Percentiles rank a stretch among this genome's conserved stretches.
These are phyloP conservation scores for Darevskia mixta DNA, from an alignment of 2,797 vertebrate genomes.

Conservation along the genomic window DNA sequence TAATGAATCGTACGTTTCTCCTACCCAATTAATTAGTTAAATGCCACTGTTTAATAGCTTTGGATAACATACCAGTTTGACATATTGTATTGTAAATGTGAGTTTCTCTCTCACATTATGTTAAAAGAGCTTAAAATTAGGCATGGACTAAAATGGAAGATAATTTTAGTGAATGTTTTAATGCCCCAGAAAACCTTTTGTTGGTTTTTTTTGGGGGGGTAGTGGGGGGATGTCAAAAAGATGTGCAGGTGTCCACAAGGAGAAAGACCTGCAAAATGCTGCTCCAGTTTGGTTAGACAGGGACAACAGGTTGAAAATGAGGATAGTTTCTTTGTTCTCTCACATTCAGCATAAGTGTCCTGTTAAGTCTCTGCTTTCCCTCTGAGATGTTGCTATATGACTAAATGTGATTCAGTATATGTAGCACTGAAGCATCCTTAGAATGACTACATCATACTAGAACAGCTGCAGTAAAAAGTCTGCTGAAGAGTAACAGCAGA, in stretches of 20 bases:
- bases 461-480: neutral
- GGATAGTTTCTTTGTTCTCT: neutral
- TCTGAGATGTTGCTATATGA: too few species aligned
- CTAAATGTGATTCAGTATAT: neutral
- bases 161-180: neutral
- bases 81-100: conserved; percentile 1
- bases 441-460: neutral
- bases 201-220: neutral
- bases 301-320: neutral
- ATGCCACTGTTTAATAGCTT: conserved; percentile 7
- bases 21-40: conserved; percentile 24
- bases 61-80: neutral
- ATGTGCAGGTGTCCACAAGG: neutral
- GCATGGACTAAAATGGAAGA: too few species aligned
- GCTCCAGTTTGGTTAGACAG: neutral
- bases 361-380: neutral
- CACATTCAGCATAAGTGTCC: neutral
- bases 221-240: too few species aligned
- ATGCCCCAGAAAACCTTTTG: neutral
- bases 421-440: neutral
- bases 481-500: neutral
- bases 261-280: neutral
- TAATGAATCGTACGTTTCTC: conserved; percentile 11
- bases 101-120: neutral
- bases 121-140: neutral